Conservation (phyloP, 1,140 invertebrate species). For the Trinorchestia longiramus region DNA sequence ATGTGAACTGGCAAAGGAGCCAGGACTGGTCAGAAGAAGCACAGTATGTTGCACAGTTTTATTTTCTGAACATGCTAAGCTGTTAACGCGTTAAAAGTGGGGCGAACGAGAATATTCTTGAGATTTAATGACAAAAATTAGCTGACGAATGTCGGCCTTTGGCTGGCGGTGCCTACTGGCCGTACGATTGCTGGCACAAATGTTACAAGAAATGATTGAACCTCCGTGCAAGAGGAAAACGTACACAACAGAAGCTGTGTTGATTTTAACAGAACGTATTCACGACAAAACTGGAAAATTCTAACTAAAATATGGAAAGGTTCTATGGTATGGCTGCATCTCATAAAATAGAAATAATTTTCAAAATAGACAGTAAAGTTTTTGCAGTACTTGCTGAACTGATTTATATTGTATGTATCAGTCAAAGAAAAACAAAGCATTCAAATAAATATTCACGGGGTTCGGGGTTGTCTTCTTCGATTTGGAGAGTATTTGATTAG, state of each 20-base stretch:
- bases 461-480: too few relatives aligned
- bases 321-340: neutral
- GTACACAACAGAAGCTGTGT: neutral
- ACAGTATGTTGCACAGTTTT: neutral
- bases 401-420: neutral
- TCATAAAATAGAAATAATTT: neutral
- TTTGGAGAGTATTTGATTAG: too few relatives aligned
- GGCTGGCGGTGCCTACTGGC: neutral
- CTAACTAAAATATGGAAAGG: neutral
- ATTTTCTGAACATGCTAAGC: constrained; percentile 1
- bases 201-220: neutral
- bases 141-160: neutral
- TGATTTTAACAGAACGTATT: neutral
- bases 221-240: neutral
- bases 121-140: constrained; percentile 45
- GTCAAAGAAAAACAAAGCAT: too few relatives aligned
- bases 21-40: neutral
- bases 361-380: neutral
- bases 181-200: neutral
- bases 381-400: neutral
- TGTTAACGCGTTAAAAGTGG: constrained; percentile 33
- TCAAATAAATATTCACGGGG: too few relatives aligned
- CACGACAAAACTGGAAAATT: neutral
- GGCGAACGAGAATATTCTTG: constrained; percentile 26
- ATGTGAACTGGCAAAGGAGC: neutral